Conservation (phyloP, 92 coral and sea anemone species). For the Metridium senile region DNA sequence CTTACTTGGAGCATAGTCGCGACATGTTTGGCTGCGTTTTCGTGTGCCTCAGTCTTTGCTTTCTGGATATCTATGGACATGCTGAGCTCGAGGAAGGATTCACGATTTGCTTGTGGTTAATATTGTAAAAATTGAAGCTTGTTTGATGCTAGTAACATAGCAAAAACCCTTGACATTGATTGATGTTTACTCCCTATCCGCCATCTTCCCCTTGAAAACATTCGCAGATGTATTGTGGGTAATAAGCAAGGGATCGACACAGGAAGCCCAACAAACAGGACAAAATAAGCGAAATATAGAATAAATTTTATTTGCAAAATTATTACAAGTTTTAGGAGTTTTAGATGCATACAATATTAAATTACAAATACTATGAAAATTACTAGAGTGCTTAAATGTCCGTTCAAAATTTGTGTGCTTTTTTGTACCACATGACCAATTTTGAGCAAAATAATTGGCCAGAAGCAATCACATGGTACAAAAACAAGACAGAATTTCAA, state of each 20-base stretch:
- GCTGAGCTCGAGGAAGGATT: neutral
- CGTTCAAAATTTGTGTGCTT: no score
- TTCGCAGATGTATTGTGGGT: slow-evolving; percentile 6
- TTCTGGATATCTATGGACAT: slow-evolving; percentile 92
- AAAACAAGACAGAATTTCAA: no score
- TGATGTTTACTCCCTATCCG: slow-evolving; percentile 17
- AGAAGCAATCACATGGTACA: no score
- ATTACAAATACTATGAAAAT: no score
- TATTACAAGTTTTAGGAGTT: no score
- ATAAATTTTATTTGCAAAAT: no score
- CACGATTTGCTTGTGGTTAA: neutral
- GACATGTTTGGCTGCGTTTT: slow-evolving; percentile 88
- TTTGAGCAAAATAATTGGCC: no score
- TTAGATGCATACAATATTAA: no score
- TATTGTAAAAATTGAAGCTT: neutral
- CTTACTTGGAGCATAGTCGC: slow-evolving; percentile 93
- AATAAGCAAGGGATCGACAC: neutral
- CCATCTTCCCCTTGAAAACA: slow-evolving; percentile 58
- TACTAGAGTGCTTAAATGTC: no score
- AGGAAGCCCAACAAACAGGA: slow-evolving; percentile 14
- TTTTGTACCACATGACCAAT: no score
- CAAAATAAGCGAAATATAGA: neutral
- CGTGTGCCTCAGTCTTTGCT: slow-evolving; percentile 92
- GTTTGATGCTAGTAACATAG: neutral
- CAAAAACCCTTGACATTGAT: neutral